Base-by-base conservation (phyloP, 2,888 invertebrate species). In the Ormyrus nitidulus region DNA sequence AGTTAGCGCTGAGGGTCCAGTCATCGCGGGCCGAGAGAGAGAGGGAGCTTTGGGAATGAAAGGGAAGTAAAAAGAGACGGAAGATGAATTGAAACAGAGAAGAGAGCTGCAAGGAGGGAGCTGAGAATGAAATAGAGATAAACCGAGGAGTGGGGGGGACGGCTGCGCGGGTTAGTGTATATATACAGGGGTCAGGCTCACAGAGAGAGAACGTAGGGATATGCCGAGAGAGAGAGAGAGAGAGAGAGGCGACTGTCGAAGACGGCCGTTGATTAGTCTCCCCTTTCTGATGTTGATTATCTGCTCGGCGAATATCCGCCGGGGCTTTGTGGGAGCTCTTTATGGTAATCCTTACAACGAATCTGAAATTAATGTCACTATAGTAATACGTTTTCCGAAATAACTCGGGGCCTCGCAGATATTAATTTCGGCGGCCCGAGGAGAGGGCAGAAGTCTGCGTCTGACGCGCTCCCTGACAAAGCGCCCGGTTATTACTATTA, bases 191-290 rank as follows among this genome's bases (percentile, higher is more conserved):
- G 72, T 66, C 76, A 72, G 77, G 19, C 64, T 19, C 56, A 62
- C 19, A 58, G 56, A 65, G 71, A 65, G 71, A 54, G 68, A 51
- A 7, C n/a, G 49, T 3, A 44, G 68, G 48, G 62, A 56, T 54
- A 10, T 48, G 44, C 48, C 10, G 59, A 70, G 64, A 59, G 61
- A 10, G 66, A 61, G 48, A 19, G 59, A 58, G 44, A 51, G 19
- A 66, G 59, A 68, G 77, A 34, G 70, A 58, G 56, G 62, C 34
- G 34, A 34, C 79, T 81, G 79, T 77, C 82, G 82, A 82, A 82
- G 82, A 82, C 82, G 82, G 79, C 77, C 81, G 79, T 82, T 82
- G 82, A 82, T 82, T 82, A 81, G 79, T 79, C 81, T 82, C 81
- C 81, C 81, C 76, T 79, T 81, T 80, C 80, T 70, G 80, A 80